Evolutionary conservation across 2,797 vertebrate genomes (phyloP).

Genomic region (Rhinatrema bivittatum): DNA sequence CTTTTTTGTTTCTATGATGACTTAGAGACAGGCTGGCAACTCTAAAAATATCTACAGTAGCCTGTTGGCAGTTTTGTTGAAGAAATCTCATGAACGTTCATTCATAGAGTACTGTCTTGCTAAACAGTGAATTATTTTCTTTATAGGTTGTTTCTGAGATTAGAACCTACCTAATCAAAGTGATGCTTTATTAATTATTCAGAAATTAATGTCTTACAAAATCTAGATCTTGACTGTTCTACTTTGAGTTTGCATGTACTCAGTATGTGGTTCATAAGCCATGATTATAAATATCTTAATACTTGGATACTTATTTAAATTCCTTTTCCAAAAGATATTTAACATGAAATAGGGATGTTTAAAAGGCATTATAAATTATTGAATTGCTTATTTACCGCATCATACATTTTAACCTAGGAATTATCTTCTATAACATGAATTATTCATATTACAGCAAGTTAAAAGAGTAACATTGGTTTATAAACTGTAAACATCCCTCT

Average conservation of each 20-base stretch:
- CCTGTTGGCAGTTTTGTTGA: too few species aligned
- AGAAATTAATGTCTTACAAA: constrained; percentile 26
- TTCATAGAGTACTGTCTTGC: too few species aligned
- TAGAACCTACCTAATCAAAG: too few species aligned
- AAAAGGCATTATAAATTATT: constrained; percentile 24
- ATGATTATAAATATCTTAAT: constrained; percentile 6
- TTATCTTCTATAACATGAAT: background rate
- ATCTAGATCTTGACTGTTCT: constrained; percentile 18
- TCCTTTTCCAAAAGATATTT: constrained; percentile 38
- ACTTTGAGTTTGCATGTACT: constrained; percentile 16
- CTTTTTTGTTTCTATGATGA: too few species aligned
- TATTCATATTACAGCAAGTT: background rate
- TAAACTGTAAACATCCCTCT: constrained; percentile 22
- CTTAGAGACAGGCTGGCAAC: too few species aligned
- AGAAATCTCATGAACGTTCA: too few species aligned
- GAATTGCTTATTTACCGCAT: background rate
- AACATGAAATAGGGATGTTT: constrained; percentile 34
- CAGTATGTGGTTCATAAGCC: constrained; percentile 10
- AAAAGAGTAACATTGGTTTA: background rate
- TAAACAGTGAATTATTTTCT: too few species aligned
- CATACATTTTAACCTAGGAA: background rate
- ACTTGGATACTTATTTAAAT: constrained; percentile 28
- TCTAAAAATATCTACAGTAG: too few species aligned
- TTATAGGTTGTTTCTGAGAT: too few species aligned
- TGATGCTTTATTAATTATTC: too few species aligned